These are phyloP conservation scores for Nemoura dubitans DNA, from an alignment of 2,888 invertebrate species.

Conservation along the genomic window DNA sequence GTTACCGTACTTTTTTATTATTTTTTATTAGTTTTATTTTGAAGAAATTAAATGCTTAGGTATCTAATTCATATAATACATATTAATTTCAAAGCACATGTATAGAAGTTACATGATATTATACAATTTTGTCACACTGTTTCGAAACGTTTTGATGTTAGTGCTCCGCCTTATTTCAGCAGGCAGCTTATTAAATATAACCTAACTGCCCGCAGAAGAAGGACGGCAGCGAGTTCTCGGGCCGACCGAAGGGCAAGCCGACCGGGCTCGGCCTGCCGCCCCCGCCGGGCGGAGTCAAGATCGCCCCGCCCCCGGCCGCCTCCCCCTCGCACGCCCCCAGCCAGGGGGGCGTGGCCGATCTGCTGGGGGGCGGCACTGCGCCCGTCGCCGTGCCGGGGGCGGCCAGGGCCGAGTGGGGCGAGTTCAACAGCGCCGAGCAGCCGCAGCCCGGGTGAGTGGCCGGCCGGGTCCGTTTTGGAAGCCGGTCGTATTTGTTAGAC, in stretches of 20 bases:
- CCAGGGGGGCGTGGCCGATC: conserved; percentile 47
- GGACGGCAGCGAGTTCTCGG: conserved; percentile 79
- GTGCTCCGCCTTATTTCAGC: too few relatives aligned
- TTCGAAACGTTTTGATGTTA: too few relatives aligned
- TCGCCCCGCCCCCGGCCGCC: conserved; percentile 73
- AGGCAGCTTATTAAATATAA: too few relatives aligned
- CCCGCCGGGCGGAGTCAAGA: conserved; percentile 82
- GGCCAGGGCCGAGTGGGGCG: conserved; percentile 77
- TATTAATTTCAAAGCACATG: too few relatives aligned
- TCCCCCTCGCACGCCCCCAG: conserved; percentile 54
- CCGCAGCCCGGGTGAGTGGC: conserved; percentile 47
- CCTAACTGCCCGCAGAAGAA: conserved; percentile 81
- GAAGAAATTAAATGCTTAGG: too few relatives aligned
- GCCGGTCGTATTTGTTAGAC: too few relatives aligned
- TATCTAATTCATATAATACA: too few relatives aligned
- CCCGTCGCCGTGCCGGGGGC: conserved; percentile 63
- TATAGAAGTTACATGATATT: too few relatives aligned
- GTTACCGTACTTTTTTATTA: too few relatives aligned
- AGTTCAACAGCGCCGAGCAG: conserved; percentile 73
- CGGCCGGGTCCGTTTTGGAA: too few relatives aligned
- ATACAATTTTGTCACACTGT: too few relatives aligned
- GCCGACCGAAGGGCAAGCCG: conserved; percentile 72
- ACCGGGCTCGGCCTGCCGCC: conserved; percentile 75
- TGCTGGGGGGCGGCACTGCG: conserved; percentile 67
- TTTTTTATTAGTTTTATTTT: too few relatives aligned